These are phyloP conservation scores for Todiramphus saurophagus DNA, from an alignment of 2,113 vertebrate species.

Conservation along the genomic window DNA sequence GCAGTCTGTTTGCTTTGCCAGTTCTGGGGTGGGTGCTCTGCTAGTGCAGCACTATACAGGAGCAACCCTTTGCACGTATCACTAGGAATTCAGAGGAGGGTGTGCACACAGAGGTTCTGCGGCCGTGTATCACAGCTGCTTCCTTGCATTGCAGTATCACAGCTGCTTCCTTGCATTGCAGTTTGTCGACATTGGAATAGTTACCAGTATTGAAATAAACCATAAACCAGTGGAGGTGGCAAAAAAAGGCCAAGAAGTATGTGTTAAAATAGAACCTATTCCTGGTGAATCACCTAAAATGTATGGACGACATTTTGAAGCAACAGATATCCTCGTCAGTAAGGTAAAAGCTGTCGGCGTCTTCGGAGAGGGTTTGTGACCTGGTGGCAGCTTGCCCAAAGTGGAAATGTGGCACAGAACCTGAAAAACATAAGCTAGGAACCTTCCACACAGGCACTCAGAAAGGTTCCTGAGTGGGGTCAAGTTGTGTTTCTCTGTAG, in stretches of 20 bases:
- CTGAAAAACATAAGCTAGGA: neutral
- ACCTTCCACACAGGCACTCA: neutral
- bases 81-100: neutral
- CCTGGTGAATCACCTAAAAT: slow-evolving; percentile 98
- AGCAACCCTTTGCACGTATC: neutral
- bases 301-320: slow-evolving; percentile 97
- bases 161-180: slow-evolving; percentile 59
- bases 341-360: slow-evolving; percentile 77
- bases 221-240: slow-evolving; percentile 92
- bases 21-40: fast-evolving
- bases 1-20: fast-evolving
- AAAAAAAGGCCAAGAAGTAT: slow-evolving; percentile 97
- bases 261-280: slow-evolving; percentile 96
- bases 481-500: neutral
- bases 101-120: fast-evolving
- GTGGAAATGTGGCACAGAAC: neutral
- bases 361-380: neutral
- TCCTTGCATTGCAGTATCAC: slow-evolving; percentile 74
- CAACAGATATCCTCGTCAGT: slow-evolving; percentile 92
- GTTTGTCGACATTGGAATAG: slow-evolving; percentile 97
- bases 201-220: slow-evolving; percentile 97
- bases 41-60: fast-evolving
- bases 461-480: fast-evolving
- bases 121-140: neutral
- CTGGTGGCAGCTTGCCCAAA: neutral